These are phyloP conservation scores for Philonicus albiceps DNA, from an alignment of 2,888 invertebrate genomes.

Conservation along the genomic window DNA sequence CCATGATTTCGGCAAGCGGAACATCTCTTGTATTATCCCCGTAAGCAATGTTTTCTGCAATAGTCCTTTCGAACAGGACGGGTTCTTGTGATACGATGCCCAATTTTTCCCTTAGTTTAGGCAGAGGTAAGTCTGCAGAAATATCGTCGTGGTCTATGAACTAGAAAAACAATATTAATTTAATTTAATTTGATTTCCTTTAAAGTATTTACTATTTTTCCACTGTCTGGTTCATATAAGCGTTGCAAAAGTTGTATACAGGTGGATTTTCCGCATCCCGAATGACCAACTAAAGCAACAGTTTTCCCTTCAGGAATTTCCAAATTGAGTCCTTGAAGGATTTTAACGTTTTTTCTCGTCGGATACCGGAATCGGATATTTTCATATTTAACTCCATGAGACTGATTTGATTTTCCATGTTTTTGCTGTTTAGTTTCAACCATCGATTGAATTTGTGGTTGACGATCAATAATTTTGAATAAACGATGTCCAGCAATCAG, in stretches of 20 bases:
- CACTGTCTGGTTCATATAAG: slow-evolving; percentile 78
- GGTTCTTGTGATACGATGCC: slow-evolving; percentile 93
- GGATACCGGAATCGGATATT: slow-evolving; percentile 82
- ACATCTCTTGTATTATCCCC: slow-evolving; percentile 77
- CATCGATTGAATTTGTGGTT: slow-evolving; percentile 65
- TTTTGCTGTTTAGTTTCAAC: slow-evolving; percentile 53
- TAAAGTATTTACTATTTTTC: slow-evolving; percentile 66
- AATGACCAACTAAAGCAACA: slow-evolving; percentile 76
- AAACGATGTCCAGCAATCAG: slow-evolving; percentile 74
- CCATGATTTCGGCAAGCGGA: slow-evolving; percentile 75
- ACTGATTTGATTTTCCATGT: neutral
- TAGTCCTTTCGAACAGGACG: slow-evolving; percentile 84
- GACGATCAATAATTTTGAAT: slow-evolving; percentile 69
- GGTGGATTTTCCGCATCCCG: slow-evolving; percentile 84
- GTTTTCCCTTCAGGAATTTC: slow-evolving; percentile 74
- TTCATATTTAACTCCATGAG: slow-evolving; percentile 65
- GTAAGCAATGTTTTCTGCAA: slow-evolving; percentile 90
- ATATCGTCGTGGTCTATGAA: slow-evolving; percentile 68
- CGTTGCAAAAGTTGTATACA: slow-evolving; percentile 80
- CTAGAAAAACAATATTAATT: slow-evolving; percentile 49
- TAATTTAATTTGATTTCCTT: neutral
- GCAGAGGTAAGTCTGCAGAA: slow-evolving; percentile 65
- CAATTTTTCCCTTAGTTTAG: slow-evolving; percentile 75
- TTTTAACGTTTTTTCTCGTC: slow-evolving; percentile 74
- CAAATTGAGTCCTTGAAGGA: slow-evolving; percentile 75